Percentiles rank a stretch among this genome's conserved stretches.
Conservation (phyloP, 2,797 vertebrate genomes). For the Mormyrus proboscirostris region DNA sequence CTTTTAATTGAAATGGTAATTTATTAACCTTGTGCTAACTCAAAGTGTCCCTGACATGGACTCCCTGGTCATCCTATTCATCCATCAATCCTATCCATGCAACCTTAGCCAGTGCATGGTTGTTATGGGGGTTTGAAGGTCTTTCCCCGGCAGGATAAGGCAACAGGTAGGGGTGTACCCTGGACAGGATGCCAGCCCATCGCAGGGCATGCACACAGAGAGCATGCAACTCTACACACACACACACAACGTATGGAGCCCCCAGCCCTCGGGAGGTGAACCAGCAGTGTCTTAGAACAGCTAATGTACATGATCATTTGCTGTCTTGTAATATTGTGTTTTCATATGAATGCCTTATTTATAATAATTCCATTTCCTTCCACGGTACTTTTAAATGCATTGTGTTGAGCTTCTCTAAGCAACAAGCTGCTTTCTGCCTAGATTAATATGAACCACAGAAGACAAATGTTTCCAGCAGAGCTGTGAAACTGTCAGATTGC, state of each 20-base stretch:
- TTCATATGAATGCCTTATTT: neutral
- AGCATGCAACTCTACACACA: no score
- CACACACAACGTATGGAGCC: no score
- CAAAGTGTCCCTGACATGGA: neutral
- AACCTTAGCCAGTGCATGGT: neutral
- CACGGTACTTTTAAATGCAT: neutral
- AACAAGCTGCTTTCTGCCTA: neutral
- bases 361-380: neutral
- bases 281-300: neutral
- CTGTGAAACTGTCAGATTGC: neutral
- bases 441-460: neutral
- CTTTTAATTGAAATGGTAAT: neutral
- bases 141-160: neutral
- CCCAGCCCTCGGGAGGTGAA: neutral
- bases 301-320: neutral
- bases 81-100: neutral
- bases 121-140: neutral
- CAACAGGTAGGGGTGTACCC: neutral
- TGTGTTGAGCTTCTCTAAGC: neutral
- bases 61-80: neutral
- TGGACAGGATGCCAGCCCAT: neutral
- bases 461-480: conserved; percentile 25
- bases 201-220: neutral
- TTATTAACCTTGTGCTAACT: neutral
- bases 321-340: neutral